phyloP scores from a whole-genome alignment of 2,113 vertebrate species.

The Otolemur garnettii region DNA sequence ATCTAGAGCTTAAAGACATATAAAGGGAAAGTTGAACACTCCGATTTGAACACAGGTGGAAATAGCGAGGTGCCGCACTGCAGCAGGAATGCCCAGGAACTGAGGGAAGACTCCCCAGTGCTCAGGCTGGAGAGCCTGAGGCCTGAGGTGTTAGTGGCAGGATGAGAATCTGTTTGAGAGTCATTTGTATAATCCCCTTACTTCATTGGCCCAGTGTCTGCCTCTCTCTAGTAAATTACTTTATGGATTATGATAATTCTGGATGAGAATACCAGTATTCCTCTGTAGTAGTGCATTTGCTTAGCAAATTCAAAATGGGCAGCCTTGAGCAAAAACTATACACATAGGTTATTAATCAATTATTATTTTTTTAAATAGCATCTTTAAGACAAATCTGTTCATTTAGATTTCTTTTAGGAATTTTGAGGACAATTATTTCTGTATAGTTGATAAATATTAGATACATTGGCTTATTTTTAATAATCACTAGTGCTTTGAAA shows the following conservation, averaged over 20 bases:
- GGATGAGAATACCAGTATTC: background rate
- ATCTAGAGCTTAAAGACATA: background rate
- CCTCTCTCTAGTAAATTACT: background rate
- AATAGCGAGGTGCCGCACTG: background rate
- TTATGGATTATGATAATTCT: background rate
- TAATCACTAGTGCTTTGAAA: background rate
- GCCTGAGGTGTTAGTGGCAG: background rate
- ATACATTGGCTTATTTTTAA: background rate
- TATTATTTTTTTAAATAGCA: background rate
- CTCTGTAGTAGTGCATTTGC: background rate
- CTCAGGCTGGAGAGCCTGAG: background rate
- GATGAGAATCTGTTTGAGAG: background rate
- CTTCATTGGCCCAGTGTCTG: background rate
- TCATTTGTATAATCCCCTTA: background rate
- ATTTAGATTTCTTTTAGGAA: background rate
- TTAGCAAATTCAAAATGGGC: background rate
- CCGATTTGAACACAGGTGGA: background rate
- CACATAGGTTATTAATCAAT: background rate
- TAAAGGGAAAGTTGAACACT: background rate
- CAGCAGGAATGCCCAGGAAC: background rate
- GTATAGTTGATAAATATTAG: background rate
- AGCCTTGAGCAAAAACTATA: background rate
- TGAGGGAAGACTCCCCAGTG: background rate
- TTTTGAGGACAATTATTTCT: background rate
- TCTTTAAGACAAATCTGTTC: background rate